Base-by-base conservation (phyloP, 1,140 invertebrate species). In the Alviniconcha marisindica region DNA sequence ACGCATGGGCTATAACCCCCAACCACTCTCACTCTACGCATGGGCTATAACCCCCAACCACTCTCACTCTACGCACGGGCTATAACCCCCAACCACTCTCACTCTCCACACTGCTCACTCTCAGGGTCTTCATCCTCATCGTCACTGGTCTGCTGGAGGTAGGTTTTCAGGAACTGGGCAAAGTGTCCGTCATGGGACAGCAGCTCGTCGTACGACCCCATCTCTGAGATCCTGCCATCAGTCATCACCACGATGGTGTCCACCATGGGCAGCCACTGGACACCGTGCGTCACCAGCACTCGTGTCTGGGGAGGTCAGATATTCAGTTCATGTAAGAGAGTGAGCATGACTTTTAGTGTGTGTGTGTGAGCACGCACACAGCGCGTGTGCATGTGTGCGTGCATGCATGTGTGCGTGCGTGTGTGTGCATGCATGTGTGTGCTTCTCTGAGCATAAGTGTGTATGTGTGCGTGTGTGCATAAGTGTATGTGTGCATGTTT, bases 201-300 rank as follows among this genome's bases (percentile, higher is more conserved):
- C 0, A 93, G 85, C 73, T 91, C 86, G 7, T 92, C 88, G 82
- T 92, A 92, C 0, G 90, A 89, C 10, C 93, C 93, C 31, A 90
- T 83, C 83, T 94, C 93, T 24, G 91, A 86, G 36, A 94, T 90
- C 2, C 69, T 44, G 0, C 93, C 93, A 85, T 93, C 89, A 38
- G 89, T 84, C 78, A 94, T 81, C n/a, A 94, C 91, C 85, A 93
- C 91, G 91, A 97, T 96, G 92, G 96, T 94, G 84, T 94, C 94
- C 21, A 91, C 92, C 74, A 90, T 82, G 18, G 93, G 94, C 48
- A 94, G 88, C 89, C 92, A 93, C 78, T 93, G 90, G 21, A 92
- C 83, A 63, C 89, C 91, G 84, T 93, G 92, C 5, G 91, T 93
- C 71, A 92, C 91, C 71, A 92, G 82, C 1, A 92, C 76, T 36